These are phyloP conservation scores for Tupaia chinensis DNA, from an alignment of 2,113 vertebrate genomes.

Conservation along the genomic window DNA sequence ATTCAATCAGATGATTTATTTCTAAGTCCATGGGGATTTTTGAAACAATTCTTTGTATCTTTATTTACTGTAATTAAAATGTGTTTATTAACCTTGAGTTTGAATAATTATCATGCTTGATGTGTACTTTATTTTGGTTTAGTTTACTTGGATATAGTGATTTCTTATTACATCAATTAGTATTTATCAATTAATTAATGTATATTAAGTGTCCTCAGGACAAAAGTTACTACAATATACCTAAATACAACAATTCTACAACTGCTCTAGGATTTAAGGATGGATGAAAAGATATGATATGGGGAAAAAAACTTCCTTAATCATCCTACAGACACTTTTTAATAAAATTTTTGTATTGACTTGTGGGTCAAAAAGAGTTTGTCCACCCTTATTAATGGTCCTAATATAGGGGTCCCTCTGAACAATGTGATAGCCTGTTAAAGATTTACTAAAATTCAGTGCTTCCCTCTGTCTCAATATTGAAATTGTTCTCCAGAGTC, in stretches of 20 bases:
- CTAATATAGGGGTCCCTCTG: background rate
- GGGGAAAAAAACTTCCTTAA: background rate
- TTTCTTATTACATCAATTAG: background rate
- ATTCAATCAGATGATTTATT: background rate
- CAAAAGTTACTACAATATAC: background rate
- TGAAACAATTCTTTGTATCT: background rate
- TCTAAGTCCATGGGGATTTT: background rate
- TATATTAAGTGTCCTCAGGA: background rate
- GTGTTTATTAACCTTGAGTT: background rate
- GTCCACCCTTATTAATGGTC: background rate
- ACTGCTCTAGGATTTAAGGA: background rate
- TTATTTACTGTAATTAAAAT: constrained; percentile 16
- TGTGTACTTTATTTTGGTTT: background rate
- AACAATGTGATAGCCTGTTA: background rate
- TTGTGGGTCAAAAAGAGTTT: background rate
- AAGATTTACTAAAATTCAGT: background rate
- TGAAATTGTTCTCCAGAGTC: background rate
- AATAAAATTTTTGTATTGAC: background rate
- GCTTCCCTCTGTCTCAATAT: background rate
- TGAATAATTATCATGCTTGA: background rate
- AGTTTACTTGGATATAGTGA: background rate
- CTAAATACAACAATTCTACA: background rate
- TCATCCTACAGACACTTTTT: background rate
- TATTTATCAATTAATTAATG: background rate
- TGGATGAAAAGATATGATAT: background rate